Base-by-base conservation (phyloP, 1,140 invertebrate species). In the Coenobita brevimanus region DNA sequence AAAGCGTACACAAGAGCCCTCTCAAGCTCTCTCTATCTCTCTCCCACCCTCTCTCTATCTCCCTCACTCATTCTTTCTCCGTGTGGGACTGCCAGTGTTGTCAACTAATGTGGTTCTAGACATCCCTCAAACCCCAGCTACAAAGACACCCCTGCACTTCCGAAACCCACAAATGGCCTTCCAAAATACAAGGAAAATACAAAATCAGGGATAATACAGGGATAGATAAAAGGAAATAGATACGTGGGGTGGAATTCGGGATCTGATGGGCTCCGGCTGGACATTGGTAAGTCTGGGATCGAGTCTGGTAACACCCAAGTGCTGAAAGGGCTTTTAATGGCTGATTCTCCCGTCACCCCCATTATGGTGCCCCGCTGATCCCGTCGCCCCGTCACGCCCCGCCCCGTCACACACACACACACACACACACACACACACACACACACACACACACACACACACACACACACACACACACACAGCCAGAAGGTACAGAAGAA, bases 261-360 rank as follows among this genome's bases (percentile, higher is more conserved):
- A n/a, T n/a, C 13, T 6, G 24, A 10, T n/a, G 67, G 67, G n/a
- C 67, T 30, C 67, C 76, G 67, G 13, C 46, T 75, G 36, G 82
- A 85, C 82, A 75, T 57, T 76, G 82, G 82, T 71, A 78, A 36
- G 50, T 76, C 71, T 64, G 71, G 60, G 54, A 43, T 64, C n/a
- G 73, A 85, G 71, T 43, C 71, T 78, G 69, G 71, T 78, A 60
- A 81, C 76, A 57, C 76, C 43, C 76, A 41, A 81, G 84, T 80
- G 76, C 36, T 81, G 84, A 81, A 78, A 87, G 84, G n/a, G 84
- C 64, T 87, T 87, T 81, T 80, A 87, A 87, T 80, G 84, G 62
- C 41, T 85, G 82, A 85, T 85, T 62, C 73, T 85, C 82, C 82
- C 33, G 82, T 85, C 82, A 85, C 54, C 76, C 46, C 75, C 75